Percentiles rank a stretch among this genome's conserved stretches.
Evolutionary conservation across 2,888 invertebrate genomes (phyloP).

Genomic region (Salticus scenicus): DNA sequence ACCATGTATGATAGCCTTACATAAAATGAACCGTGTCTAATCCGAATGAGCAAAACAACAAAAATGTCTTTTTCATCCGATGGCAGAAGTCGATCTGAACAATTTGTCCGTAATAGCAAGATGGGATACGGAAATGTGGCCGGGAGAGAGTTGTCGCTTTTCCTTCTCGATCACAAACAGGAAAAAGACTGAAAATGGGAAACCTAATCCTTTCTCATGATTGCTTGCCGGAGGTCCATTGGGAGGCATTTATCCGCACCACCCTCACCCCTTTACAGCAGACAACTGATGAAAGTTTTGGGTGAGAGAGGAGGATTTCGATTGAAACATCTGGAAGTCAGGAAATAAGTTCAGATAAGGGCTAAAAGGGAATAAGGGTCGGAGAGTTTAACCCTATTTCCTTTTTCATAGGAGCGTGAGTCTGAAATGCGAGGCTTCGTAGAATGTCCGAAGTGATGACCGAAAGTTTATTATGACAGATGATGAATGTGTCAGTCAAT

Average conservation of each 20-base stretch:
- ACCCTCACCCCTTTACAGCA: not conserved
- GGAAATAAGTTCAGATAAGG: conserved; percentile 31
- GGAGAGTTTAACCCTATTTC: conserved; percentile 31
- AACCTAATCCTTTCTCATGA: conserved; percentile 48
- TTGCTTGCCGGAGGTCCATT: conserved; percentile 26
- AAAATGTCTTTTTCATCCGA: conserved; percentile 34
- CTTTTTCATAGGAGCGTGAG: conserved; percentile 10
- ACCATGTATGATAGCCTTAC: too few species aligned
- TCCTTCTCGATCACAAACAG: conserved; percentile 27
- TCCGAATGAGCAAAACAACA: not conserved
- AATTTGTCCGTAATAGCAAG: conserved; percentile 47
- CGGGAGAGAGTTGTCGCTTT: conserved; percentile 5
- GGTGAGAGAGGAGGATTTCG: conserved; percentile 15
- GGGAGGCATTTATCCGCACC: conserved; percentile 13
- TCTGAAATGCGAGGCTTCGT: not conserved
- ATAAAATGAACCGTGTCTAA: not conserved
- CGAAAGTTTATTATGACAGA: not conserved
- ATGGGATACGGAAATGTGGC: conserved; percentile 31
- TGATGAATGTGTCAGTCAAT: too few species aligned
- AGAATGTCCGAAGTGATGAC: not conserved
- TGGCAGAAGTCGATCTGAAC: conserved; percentile 11
- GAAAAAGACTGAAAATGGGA: conserved; percentile 37
- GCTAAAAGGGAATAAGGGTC: not conserved
- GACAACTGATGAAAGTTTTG: conserved; percentile 20
- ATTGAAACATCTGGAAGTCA: conserved; percentile 35